Percentiles rank a stretch among this genome's conserved stretches.
Conservation (phyloP, 53 echinoderm and acorn worm genomes). For the Pentamera pediparva region DNA sequence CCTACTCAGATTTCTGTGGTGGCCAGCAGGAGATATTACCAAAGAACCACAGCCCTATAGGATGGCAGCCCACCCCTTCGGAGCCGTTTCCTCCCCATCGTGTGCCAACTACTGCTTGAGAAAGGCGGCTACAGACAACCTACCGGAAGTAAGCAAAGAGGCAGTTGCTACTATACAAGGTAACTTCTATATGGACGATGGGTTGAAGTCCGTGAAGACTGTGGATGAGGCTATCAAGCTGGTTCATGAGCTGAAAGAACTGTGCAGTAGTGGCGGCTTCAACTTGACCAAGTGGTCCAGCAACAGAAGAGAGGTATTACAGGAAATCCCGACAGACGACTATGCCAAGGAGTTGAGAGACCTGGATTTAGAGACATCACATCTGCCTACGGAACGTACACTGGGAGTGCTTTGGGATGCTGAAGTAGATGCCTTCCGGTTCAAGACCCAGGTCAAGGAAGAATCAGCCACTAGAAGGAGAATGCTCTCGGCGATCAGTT, state of each 20-base stretch:
- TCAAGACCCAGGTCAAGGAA: constrained; percentile 37
- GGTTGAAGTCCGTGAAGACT: constrained; percentile 25
- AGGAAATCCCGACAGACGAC: constrained; percentile 25
- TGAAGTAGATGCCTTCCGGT: constrained; percentile 55
- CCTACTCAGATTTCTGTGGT: constrained; percentile 55
- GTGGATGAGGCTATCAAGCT: constrained; percentile 22
- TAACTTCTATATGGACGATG: constrained; percentile 62
- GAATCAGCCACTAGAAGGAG: constrained; percentile 21
- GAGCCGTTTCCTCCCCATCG: constrained; percentile 46
- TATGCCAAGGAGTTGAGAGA: constrained; percentile 33
- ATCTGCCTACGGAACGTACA: constrained; percentile 46
- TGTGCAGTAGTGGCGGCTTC: constrained; percentile 52
- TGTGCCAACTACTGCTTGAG: constrained; percentile 44
- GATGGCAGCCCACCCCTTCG: constrained; percentile 47
- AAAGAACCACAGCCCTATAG: constrained; percentile 21
- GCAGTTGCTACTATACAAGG: not conserved
- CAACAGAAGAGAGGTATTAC: constrained; percentile 39
- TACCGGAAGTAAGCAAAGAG: not conserved
- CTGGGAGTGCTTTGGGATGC: constrained; percentile 58
- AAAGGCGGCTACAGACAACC: constrained; percentile 30
- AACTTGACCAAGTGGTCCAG: constrained; percentile 55
- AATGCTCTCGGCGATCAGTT: constrained; percentile 42
- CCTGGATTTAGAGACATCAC: constrained; percentile 24
- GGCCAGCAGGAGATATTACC: constrained; percentile 27
- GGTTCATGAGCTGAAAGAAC: constrained; percentile 25